Evolutionary conservation across 2,888 invertebrate genomes (phyloP).

Genomic region (Spodoptera littoralis): DNA sequence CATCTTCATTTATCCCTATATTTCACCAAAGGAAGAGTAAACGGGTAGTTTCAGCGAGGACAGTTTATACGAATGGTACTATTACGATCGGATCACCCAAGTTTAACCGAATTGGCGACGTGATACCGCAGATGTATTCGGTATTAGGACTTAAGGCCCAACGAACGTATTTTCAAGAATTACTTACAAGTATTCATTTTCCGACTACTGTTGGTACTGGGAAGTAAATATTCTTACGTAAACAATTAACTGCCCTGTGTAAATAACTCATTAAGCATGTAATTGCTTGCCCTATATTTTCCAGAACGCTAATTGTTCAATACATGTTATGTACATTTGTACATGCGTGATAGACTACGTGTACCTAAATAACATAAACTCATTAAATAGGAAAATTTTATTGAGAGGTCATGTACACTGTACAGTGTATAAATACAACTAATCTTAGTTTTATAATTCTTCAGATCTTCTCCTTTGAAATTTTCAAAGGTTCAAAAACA

Average conservation of each 20-base stretch:
- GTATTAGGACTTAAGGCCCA: slow-evolving; percentile 46
- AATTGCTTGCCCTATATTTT: slow-evolving; percentile 18
- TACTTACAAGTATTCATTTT: slow-evolving; percentile 12
- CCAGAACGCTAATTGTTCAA: slow-evolving; percentile 1
- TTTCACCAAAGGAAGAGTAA: slow-evolving; percentile 46
- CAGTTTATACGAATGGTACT: slow-evolving; percentile 60
- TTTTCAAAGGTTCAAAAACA: too few species aligned
- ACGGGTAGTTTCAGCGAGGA: slow-evolving; percentile 43
- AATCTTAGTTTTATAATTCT: too few species aligned
- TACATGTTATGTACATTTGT: too few species aligned
- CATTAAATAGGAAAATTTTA: too few species aligned
- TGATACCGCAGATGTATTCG: slow-evolving; percentile 65
- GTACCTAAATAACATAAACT: too few species aligned
- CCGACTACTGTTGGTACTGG: slow-evolving; percentile 9
- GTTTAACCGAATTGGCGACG: slow-evolving; percentile 69
- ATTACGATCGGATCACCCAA: slow-evolving; percentile 64
- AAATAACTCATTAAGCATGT: slow-evolving; percentile 21
- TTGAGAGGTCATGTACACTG: too few species aligned
- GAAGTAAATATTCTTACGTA: slow-evolving; percentile 8
- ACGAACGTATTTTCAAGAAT: slow-evolving; percentile 15
- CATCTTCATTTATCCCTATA: slow-evolving; percentile 22
- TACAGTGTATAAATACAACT: too few species aligned
- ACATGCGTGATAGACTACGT: too few species aligned
- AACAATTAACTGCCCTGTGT: slow-evolving; percentile 30
- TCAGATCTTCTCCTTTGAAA: too few species aligned